Base-by-base conservation (phyloP, 2,113 vertebrate genomes). In the Oncorhynchus keta region DNA sequence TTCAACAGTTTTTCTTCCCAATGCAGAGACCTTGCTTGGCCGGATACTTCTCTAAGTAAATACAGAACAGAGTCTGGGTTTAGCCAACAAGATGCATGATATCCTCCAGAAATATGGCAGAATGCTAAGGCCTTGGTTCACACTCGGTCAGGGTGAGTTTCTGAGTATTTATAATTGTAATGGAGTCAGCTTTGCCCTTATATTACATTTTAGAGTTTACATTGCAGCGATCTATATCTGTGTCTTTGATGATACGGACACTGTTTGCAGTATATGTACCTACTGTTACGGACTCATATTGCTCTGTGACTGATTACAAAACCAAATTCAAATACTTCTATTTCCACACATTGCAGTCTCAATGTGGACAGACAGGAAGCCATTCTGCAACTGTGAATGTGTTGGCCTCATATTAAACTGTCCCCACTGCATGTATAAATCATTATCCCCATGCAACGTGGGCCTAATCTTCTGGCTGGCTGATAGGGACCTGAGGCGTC, bases 401-500 rank as follows among this genome's bases (percentile, higher is more conserved):
- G 9, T 39, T 70, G 45, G 18, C 16, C 51, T 55, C 13, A 14
- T n/a, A 28, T 69, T 45, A 26, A 67, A 67, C 13, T 67, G 5
- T 39, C 68, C 68, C 68, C 16, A 45, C 30, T 69, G 68, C 68
- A n/a, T 69, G 30, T 39, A 16, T 59, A 69, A 68, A 45, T 35
- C 68, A 7, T 49, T 11, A 20, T 70, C 68, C 20, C 20, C 68
- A 13, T 18, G 72, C 72, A 83, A 32, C 28, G 61, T 75, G 66
- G 70, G 24, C 14, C 81, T 82, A 83, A 86, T 84, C 77, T 86
- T 83, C 67, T 35, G 55, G 66, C 59, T 35, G 62, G 67, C 72
- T 84, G 79, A 85, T 59, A 8, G 61, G 39, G 59, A 72, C 76
- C 78, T 77, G 11, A 8, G 71, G 78, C 68, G 22, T 18, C 45